Base-by-base conservation (phyloP, 2,888 invertebrate genomes). In the Microplitis deprimator region DNA sequence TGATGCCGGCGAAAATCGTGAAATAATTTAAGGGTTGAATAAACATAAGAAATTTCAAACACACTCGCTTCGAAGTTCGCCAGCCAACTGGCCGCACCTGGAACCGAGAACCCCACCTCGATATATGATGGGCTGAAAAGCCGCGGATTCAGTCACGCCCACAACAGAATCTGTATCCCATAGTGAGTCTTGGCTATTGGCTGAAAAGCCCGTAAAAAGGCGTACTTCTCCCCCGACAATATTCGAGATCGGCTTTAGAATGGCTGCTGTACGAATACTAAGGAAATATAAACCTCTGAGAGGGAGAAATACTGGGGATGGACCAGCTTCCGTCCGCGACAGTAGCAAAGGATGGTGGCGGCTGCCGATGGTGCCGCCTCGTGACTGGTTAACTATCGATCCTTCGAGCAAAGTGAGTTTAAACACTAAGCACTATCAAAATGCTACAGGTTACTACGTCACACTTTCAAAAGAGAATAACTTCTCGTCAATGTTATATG, bases 71-170 rank as follows among this genome's bases (percentile, higher is more conserved):
- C 86, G 86, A 87, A 88, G 81, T 87, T 88, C 86, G 87, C 86
- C 88, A 87, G 85, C 85, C 86, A 87, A 89, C 89, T 89, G 85
- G 81, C 84, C 84, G 87, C 86, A 85, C 87, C 86, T 86, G 87
- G 86, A 85, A 81, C 80, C 83, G 83, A 83, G 82, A 80, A 81
- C 83, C 85, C 85, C 85, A 84, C 84, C 85, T 83, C 68, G 65
- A 73, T 73, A 72, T 38, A 71, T 68, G 40, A 68, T 50, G 70
- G 64, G 68, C 77, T 73, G 73, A 75, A 50, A 60, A 69, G 62
- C 68, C 38, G 68, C 69, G 71, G 69, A 39, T 67, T 69, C 29
- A 50, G 74, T 61, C 73, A 72, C 82, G 81, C 82, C 83, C 76
- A 68, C 67, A 10, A 6, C n/a, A 8, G n/a, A 68, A 78, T 80